These are phyloP conservation scores for Chloromyia formosa DNA, from an alignment of 2,888 invertebrate genomes.

Conservation along the genomic window DNA sequence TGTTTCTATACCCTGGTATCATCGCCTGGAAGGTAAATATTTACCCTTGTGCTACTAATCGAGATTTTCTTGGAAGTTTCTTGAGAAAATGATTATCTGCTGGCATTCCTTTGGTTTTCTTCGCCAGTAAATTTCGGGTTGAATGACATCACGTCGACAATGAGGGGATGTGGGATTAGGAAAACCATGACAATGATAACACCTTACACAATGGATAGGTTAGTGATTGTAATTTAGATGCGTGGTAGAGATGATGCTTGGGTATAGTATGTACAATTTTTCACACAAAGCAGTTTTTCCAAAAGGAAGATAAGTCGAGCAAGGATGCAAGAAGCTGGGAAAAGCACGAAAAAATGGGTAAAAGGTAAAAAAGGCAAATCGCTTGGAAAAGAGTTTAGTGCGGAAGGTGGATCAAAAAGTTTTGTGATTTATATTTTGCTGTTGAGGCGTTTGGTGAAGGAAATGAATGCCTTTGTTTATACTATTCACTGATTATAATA, in stretches of 20 bases:
- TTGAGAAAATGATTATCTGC: conserved; percentile 43
- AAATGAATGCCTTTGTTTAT: too few relatives aligned
- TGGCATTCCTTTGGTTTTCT: conserved; percentile 41
- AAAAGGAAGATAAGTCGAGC: too few relatives aligned
- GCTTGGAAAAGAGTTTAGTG: too few relatives aligned
- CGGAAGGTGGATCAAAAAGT: too few relatives aligned
- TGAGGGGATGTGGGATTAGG: conserved; percentile 4
- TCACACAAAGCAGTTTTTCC: too few relatives aligned
- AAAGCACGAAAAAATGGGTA: too few relatives aligned
- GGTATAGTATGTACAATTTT: background rate
- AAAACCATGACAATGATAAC: conserved; percentile 29
- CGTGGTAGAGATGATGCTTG: background rate
- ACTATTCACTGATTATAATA: too few relatives aligned
- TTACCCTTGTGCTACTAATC: conserved; percentile 39
- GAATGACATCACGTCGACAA: conserved; percentile 22
- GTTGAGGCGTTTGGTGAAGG: too few relatives aligned
- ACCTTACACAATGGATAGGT: conserved; percentile 25
- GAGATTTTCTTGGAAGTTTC: conserved; percentile 41
- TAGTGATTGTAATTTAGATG: conserved; percentile 14
- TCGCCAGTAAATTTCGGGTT: conserved; percentile 36
- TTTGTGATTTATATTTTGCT: too few relatives aligned
- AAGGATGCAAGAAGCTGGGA: too few relatives aligned
- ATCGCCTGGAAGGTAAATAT: conserved; percentile 38
- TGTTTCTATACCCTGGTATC: background rate
- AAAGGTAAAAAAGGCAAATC: too few relatives aligned